Conservation (phyloP, 2,797 vertebrate species). For the Meriones psammophilus region DNA sequence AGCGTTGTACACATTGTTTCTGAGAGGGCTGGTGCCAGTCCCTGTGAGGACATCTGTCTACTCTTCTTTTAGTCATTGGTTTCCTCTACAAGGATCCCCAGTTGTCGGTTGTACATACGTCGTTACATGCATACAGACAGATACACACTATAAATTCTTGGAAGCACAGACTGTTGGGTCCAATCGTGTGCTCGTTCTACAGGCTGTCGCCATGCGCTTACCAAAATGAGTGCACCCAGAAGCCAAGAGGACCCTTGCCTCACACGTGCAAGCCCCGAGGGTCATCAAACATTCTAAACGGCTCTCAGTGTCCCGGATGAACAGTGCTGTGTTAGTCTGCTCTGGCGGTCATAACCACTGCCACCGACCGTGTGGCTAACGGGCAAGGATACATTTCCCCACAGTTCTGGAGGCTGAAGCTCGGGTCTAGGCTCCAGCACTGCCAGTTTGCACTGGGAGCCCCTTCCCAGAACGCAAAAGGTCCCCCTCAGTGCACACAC, state of each 20-base stretch:
- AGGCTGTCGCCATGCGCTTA: not conserved
- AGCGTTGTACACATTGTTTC: not conserved
- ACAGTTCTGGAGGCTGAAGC: not conserved
- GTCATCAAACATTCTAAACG: constrained; percentile 20
- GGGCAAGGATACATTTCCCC: not conserved
- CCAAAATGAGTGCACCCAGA: not conserved
- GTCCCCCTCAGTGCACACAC: not conserved
- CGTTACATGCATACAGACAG: not conserved
- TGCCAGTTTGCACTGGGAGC: not conserved
- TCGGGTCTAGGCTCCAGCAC: not conserved
- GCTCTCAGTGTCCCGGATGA: not conserved
- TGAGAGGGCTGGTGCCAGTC: not conserved
- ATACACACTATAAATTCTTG: not conserved
- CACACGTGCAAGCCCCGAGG: not conserved
- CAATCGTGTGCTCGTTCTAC: not conserved
- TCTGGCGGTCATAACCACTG: not conserved
- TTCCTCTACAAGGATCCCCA: not conserved
- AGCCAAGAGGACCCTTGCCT: not conserved
- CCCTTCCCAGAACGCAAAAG: not conserved
- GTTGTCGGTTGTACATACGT: not conserved
- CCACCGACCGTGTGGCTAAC: not conserved
- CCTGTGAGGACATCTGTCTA: not conserved
- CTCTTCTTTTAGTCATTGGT: not conserved
- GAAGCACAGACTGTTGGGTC: not conserved
- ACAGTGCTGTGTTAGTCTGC: not conserved